Evolutionary conservation across 2,888 invertebrate species (phyloP).

Genomic region (Meteorus colon): DNA sequence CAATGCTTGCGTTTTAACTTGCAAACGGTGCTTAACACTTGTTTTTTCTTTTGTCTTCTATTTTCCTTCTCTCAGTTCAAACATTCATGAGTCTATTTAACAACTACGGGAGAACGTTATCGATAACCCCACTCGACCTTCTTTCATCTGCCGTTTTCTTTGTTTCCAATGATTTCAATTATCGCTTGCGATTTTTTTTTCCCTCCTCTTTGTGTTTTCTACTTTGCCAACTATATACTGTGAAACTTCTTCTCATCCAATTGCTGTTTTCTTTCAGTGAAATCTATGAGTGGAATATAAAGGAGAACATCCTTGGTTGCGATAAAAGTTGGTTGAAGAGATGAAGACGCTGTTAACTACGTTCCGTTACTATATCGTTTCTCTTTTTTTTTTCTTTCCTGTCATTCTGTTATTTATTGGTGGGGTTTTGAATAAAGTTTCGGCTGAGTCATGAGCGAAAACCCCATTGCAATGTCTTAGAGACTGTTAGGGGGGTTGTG

Average conservation of each 20-base stretch:
- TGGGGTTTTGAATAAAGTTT: slow-evolving; percentile 21
- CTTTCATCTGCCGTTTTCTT: slow-evolving; percentile 31
- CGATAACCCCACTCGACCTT: slow-evolving; percentile 41
- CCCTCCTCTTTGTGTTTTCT: background rate
- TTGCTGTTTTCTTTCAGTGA: background rate
- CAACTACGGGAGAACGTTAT: slow-evolving; percentile 4
- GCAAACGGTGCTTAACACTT: slow-evolving; percentile 23
- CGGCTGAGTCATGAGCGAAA: slow-evolving; percentile 26
- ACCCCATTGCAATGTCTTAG: background rate
- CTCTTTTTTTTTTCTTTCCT: slow-evolving; percentile 14
- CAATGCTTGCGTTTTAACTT: slow-evolving; percentile 3
- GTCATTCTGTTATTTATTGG: slow-evolving; percentile 22
- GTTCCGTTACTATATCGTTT: background rate
- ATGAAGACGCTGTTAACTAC: background rate
- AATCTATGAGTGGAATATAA: background rate
- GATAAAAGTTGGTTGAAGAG: background rate
- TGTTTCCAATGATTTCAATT: slow-evolving; percentile 33
- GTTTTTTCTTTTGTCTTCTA: background rate
- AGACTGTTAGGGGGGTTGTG: background rate
- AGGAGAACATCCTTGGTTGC: background rate
- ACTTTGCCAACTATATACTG: background rate
- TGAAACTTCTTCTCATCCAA: background rate
- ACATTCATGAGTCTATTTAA: slow-evolving; percentile 31
- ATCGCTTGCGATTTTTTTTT: slow-evolving; percentile 26
- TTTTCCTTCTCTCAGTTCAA: background rate